These are phyloP conservation scores for Pseudochromis fuscus DNA, from an alignment of 2,797 vertebrate species.

Conservation along the genomic window DNA sequence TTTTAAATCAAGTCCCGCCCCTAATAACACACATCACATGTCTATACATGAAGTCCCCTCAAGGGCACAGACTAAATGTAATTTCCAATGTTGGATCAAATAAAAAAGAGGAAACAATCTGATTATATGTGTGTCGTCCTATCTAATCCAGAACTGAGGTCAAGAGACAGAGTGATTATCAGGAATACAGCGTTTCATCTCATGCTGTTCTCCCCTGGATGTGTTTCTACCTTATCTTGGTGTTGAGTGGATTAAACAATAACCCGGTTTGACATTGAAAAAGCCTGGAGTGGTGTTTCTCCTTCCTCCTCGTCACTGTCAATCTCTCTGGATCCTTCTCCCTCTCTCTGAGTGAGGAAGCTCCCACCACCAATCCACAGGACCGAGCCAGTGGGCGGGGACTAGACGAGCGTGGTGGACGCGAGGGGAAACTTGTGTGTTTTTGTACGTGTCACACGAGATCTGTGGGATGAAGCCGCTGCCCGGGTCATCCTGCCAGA, in stretches of 20 bases:
- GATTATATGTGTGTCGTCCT: not conserved
- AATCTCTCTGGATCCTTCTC: not conserved
- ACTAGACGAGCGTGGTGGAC: not conserved
- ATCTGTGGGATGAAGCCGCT: slow-evolving; percentile 28
- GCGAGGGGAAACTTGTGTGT: not conserved
- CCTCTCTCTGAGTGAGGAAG: slow-evolving; percentile 1
- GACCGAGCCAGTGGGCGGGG: slow-evolving; percentile 5
- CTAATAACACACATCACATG: slow-evolving; percentile 28
- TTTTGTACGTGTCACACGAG: slow-evolving; percentile 10
- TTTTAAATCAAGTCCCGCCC: no score
- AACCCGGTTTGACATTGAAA: slow-evolving; percentile 43
- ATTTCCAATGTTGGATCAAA: slow-evolving; percentile 7
- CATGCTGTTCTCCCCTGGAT: slow-evolving; percentile 18
- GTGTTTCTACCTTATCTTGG: slow-evolving; percentile 26
- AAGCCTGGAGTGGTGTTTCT: slow-evolving; percentile 10
- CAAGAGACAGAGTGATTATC: slow-evolving; percentile 40
- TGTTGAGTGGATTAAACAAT: slow-evolving; percentile 66
- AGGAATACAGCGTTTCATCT: slow-evolving; percentile 49
- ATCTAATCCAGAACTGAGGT: slow-evolving; percentile 40
- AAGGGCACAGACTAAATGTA: slow-evolving; percentile 34
- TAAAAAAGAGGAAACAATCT: not conserved
- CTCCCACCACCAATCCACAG: slow-evolving; percentile 34
- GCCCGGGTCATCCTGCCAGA: slow-evolving; percentile 41
- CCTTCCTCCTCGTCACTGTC: slow-evolving; percentile 5
- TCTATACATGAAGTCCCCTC: slow-evolving; percentile 14